Percentiles rank a stretch among this genome's conserved stretches.
Evolutionary conservation across 2,888 invertebrate genomes (phyloP).

Genomic region (Peribatodes rhomboidaria): DNA sequence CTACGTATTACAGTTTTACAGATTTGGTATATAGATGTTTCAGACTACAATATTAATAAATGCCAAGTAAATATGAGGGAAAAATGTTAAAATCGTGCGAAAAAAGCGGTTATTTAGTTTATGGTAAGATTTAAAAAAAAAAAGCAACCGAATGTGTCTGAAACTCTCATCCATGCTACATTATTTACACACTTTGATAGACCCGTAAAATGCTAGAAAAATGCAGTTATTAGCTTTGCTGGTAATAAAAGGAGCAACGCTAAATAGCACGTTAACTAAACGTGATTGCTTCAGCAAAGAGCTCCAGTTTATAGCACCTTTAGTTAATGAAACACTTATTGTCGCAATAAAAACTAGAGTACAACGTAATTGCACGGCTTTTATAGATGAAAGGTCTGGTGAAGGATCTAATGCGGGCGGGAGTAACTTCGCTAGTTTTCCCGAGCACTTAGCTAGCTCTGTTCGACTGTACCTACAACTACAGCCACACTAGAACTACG

Average conservation of each 20-base stretch:
- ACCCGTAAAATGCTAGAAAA: neutral
- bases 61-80: neutral
- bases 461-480: neutral
- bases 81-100: neutral
- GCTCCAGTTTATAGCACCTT: conserved; percentile 10
- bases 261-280: neutral
- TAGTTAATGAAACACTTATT: conserved; percentile 10
- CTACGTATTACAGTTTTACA: too few relatives aligned
- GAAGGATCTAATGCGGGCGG: conserved; percentile 12
- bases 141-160: neutral
- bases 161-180: neutral
- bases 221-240: neutral
- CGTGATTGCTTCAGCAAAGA: neutral
- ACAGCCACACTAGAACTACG: conserved; percentile 12
- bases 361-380: conserved; percentile 17
- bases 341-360: conserved; percentile 22
- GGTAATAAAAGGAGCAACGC: neutral
- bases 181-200: neutral
- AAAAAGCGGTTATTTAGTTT: neutral
- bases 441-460: conserved; percentile 18
- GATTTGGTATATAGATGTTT: neutral
- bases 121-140: neutral
- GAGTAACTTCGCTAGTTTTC: conserved; percentile 18
- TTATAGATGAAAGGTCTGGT: conserved; percentile 7
- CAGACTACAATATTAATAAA: neutral